Evolutionary conservation across 2,888 invertebrate species (phyloP).

Genomic region (Nasonovia ribisnigri): DNA sequence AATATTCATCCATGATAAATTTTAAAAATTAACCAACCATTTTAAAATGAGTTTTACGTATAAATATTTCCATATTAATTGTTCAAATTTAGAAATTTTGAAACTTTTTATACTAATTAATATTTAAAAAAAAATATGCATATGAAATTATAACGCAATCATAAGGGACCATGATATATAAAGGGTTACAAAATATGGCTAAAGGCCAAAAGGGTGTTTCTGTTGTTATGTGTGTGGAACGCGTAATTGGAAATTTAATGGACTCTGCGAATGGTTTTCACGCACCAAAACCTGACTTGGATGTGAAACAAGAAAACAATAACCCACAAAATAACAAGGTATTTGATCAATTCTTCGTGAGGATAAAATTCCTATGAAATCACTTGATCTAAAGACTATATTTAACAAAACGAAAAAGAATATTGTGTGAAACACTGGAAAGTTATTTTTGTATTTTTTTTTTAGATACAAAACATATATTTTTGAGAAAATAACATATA

Average conservation of each 20-base stretch:
- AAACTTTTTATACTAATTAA: conserved; percentile 46
- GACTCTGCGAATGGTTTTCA: conserved; percentile 61
- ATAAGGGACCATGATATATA: conserved; percentile 35
- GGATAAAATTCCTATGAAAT: conserved; percentile 36
- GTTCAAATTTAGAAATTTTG: neutral
- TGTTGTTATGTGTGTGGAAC: conserved; percentile 49
- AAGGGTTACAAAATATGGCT: conserved; percentile 54
- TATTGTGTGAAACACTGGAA: neutral
- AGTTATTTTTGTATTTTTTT: neutral
- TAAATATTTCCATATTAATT: neutral
- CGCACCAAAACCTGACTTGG: conserved; percentile 63
- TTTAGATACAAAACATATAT: neutral
- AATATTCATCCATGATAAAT: neutral
- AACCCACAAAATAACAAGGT: conserved; percentile 55
- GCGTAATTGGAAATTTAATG: conserved; percentile 64
- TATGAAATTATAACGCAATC: conserved; percentile 43
- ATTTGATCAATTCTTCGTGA: conserved; percentile 27
- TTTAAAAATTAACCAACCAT: neutral
- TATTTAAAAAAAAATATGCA: conserved; percentile 26
- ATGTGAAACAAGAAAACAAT: conserved; percentile 63
- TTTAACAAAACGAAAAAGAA: neutral
- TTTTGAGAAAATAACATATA: neutral
- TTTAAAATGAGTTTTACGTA: neutral
- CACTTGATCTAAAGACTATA: neutral
- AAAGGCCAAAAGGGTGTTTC: conserved; percentile 61